Evolutionary conservation across 2,113 vertebrate genomes (phyloP).

Genomic region (mouse (Mus musculus)): DNA sequence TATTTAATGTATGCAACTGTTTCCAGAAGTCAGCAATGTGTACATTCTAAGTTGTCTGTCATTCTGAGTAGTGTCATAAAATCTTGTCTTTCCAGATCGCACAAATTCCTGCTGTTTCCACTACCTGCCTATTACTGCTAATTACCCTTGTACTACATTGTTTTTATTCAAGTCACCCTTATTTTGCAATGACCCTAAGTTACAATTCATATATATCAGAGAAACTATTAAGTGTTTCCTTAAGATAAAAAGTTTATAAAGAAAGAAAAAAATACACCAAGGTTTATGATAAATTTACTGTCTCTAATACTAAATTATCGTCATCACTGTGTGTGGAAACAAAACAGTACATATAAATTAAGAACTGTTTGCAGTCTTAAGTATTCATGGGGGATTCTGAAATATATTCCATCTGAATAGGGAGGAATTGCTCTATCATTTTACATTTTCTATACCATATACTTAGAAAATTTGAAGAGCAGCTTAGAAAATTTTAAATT

Average conservation of each 20-base stretch:
- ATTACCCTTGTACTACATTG: background rate
- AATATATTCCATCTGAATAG: background rate
- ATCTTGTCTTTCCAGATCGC: background rate
- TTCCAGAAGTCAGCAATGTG: background rate
- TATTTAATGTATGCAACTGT: no score
- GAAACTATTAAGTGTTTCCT: background rate
- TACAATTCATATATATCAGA: background rate
- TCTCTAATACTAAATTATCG: background rate
- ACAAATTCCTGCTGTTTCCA: background rate
- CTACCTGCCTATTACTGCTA: background rate
- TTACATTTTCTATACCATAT: background rate
- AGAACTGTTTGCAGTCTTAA: background rate
- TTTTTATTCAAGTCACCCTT: background rate
- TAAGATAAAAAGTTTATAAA: background rate
- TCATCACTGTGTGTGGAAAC: background rate
- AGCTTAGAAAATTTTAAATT: conserved; percentile 26
- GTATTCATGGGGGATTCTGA: background rate
- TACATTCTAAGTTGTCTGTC: background rate
- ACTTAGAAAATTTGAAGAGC: conserved; percentile 40
- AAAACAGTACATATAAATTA: background rate
- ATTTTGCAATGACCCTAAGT: background rate
- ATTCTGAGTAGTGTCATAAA: background rate
- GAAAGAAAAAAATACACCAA: background rate
- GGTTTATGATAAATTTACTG: background rate
- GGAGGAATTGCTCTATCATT: background rate